A percentile compares a stretch with the other conserved stretches of the same genome.
These are phyloP conservation scores for Homalodisca vitripennis DNA, from an alignment of 1,140 invertebrate species.

Conservation along the genomic window DNA sequence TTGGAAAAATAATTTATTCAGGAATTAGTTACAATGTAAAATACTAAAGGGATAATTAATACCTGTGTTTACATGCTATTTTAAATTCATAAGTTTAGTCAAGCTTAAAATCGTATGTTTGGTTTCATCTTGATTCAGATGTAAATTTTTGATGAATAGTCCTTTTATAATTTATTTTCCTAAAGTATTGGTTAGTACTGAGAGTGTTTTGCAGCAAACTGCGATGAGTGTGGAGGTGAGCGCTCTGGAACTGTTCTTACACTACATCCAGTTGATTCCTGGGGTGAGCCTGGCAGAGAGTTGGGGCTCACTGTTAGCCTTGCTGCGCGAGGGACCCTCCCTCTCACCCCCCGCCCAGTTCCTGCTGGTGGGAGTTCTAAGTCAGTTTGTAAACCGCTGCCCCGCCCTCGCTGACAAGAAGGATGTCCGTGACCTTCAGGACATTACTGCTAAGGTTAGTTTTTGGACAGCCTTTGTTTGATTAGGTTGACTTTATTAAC, in stretches of 20 bases:
- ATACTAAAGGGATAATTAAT: too few species aligned
- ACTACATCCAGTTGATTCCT: slow-evolving; percentile 71
- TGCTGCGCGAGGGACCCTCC: slow-evolving; percentile 71
- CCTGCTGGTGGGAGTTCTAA: slow-evolving; percentile 74
- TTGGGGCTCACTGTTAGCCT: slow-evolving; percentile 73
- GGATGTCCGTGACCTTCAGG: slow-evolving; percentile 79
- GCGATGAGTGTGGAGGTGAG: slow-evolving; percentile 57
- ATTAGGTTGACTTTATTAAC: too few species aligned
- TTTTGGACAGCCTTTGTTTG: too few species aligned
- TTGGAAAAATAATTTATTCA: too few species aligned
- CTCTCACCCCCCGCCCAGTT: slow-evolving; percentile 78
- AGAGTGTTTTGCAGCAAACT: slow-evolving; percentile 39
- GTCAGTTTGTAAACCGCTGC: slow-evolving; percentile 84
- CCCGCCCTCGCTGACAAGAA: slow-evolving; percentile 78
- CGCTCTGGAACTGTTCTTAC: slow-evolving; percentile 62
- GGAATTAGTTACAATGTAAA: too few species aligned
- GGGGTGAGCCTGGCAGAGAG: slow-evolving; percentile 71
- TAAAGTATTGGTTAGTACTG: neutral
- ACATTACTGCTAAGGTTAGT: slow-evolving; percentile 64
- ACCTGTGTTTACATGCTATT: too few species aligned
- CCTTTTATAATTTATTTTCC: neutral
- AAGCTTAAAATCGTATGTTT: too few species aligned
- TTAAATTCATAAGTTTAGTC: too few species aligned
- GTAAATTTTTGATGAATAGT: too few species aligned
- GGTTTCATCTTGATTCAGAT: too few species aligned